Evolutionary conservation across 2,888 invertebrate genomes (phyloP).

Genomic region (Keiferia lycopersicella): DNA sequence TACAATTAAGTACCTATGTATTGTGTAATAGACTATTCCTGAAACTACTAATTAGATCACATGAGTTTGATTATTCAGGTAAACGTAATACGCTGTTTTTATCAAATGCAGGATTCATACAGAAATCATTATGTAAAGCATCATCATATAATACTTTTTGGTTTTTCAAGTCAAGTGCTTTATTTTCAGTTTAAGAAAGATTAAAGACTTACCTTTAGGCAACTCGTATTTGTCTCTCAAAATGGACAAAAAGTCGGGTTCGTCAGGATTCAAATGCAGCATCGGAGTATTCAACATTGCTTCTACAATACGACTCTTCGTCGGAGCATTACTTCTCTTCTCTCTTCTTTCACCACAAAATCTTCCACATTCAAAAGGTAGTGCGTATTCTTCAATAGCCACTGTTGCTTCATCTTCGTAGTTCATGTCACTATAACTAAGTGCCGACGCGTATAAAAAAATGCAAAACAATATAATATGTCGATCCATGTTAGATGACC

Average conservation of each 20-base stretch:
- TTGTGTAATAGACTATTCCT: no score
- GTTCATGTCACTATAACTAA: conserved; percentile 29
- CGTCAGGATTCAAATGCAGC: conserved; percentile 47
- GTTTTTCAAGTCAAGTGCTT: no score
- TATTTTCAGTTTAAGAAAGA: no score
- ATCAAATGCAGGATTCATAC: no score
- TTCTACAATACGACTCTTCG: conserved; percentile 58
- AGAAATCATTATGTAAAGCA: no score
- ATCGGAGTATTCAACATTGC: conserved; percentile 58
- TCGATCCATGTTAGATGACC: conserved; percentile 10
- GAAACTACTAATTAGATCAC: no score
- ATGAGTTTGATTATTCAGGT: no score
- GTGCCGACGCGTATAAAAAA: not conserved
- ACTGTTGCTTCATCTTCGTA: conserved; percentile 42
- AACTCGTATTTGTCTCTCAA: conserved; percentile 62
- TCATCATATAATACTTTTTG: no score
- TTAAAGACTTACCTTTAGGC: conserved; percentile 57
- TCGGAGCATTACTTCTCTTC: conserved; percentile 38
- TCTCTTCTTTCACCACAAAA: conserved; percentile 44
- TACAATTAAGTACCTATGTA: no score
- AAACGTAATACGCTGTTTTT: no score
- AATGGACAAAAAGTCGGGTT: conserved; percentile 54
- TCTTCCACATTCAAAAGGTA: conserved; percentile 43
- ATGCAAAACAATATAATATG: conserved; percentile 11
- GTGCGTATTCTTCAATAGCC: conserved; percentile 48